Conservation (phyloP, 2,797 vertebrate species). For the Glyptemys insculpta region DNA sequence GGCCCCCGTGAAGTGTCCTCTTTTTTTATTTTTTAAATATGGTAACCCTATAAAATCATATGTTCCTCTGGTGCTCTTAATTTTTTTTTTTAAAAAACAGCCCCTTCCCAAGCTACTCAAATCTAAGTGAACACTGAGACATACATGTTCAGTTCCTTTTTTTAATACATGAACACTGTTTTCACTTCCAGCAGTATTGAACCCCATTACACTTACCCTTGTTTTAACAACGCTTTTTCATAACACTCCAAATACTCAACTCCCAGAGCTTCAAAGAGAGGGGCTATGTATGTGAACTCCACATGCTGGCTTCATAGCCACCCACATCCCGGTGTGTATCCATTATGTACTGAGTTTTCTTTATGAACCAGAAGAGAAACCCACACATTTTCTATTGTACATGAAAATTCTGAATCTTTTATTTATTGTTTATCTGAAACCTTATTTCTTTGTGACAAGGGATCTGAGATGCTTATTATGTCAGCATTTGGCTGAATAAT, state of each 20-base stretch:
- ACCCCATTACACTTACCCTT: background rate
- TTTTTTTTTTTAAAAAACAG: background rate
- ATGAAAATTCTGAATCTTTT: background rate
- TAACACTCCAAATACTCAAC: background rate
- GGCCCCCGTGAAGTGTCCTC: too few relatives aligned
- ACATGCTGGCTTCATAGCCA: background rate
- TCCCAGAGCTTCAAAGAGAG: background rate
- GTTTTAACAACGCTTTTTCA: background rate
- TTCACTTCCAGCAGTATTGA: background rate
- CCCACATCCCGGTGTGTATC: background rate
- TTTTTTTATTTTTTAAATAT: too few relatives aligned
- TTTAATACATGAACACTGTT: background rate
- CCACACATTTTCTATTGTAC: background rate
- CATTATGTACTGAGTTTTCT: background rate
- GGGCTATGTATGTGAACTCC: background rate
- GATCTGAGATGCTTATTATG: background rate
- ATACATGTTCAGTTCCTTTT: background rate
- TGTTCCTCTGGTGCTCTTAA: background rate
- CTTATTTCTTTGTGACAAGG: background rate
- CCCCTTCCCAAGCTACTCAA: background rate
- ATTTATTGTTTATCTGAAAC: background rate
- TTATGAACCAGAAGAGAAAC: background rate
- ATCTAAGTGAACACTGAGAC: background rate
- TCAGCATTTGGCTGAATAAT: background rate
- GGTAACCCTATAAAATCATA: too few relatives aligned